A percentile compares a stretch with the other conserved stretches of the same genome.
These are phyloP conservation scores for Epicampocera succincta DNA, from an alignment of 2,888 invertebrate species.

Conservation along the genomic window DNA sequence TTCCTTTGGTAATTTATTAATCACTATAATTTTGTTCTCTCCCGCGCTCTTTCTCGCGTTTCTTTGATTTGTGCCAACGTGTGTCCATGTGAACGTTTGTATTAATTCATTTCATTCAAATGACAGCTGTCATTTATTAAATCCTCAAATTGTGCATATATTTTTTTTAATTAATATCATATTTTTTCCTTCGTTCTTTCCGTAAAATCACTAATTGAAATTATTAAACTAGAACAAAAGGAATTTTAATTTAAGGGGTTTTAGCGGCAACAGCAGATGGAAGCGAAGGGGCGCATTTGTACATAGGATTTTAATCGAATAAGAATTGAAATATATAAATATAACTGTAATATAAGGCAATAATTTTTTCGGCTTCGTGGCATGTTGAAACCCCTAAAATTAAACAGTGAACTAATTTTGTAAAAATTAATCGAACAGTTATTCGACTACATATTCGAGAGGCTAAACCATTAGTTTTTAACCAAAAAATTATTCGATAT, in stretches of 20 bases:
- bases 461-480: too few species aligned
- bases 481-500: too few species aligned
- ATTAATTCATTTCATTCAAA: conserved; percentile 60
- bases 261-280: not conserved
- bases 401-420: too few species aligned
- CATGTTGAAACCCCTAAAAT: too few species aligned
- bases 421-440: too few species aligned
- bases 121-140: conserved; percentile 67
- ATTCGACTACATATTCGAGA: too few species aligned
- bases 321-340: too few species aligned
- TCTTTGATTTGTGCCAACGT: not conserved
- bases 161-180: conserved; percentile 53
- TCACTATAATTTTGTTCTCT: conserved; percentile 25
- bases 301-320: too few species aligned
- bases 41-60: not conserved
- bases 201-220: conserved; percentile 30
- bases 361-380: too few species aligned
- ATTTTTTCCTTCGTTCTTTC: not conserved
- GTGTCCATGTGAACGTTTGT: conserved; percentile 7
- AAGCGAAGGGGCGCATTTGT: too few species aligned
- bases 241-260: not conserved
- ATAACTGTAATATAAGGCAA: too few species aligned
- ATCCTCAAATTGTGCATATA: conserved; percentile 55
- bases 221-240: conserved; percentile 14
- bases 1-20: conserved; percentile 46